Evolutionary conservation across 1,140 invertebrate genomes (phyloP).

Genomic region (Trissolcus basalis): DNA sequence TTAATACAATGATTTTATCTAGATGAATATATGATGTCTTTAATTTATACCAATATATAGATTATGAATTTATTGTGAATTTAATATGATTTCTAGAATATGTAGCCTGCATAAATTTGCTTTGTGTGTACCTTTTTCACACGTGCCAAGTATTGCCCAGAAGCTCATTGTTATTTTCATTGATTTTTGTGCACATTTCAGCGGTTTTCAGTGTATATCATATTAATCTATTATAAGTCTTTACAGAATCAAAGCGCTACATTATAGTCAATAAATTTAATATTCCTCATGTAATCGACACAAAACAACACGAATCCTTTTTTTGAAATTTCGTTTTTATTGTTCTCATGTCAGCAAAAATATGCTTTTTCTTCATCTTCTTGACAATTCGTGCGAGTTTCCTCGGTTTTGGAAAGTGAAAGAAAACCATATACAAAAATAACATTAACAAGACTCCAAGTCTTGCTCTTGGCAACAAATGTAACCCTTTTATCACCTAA

Average conservation of each 20-base stretch:
- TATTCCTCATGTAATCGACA: constrained; percentile 6
- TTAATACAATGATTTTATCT: constrained; percentile 40
- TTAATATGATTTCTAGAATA: constrained; percentile 32
- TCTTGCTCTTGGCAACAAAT: constrained; percentile 47
- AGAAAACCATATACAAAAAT: constrained; percentile 54
- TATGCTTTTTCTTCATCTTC: constrained; percentile 8
- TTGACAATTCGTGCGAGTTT: constrained; percentile 15
- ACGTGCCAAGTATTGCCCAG: constrained; percentile 44
- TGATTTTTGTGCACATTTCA: constrained; percentile 49
- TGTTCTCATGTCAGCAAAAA: constrained; percentile 4
- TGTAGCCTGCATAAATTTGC: constrained; percentile 13
- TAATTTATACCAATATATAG: constrained; percentile 34
- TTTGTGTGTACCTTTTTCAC: constrained; percentile 10
- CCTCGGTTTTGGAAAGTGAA: constrained; percentile 28
- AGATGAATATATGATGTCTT: constrained; percentile 40
- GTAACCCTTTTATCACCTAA: constrained; percentile 42
- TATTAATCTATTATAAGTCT: constrained; percentile 33
- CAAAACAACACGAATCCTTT: constrained; percentile 4
- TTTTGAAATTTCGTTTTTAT: background rate
- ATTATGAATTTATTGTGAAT: constrained; percentile 38
- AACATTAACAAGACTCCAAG: constrained; percentile 42
- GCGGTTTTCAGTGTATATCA: constrained; percentile 40
- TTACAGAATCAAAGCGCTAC: constrained; percentile 4
- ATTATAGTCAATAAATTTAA: constrained; percentile 14
- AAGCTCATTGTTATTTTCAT: constrained; percentile 46